Percentiles rank a stretch among this genome's conserved stretches.
phyloP scores from a whole-genome alignment of 2,113 vertebrate genomes.

The Uropsilus gracilis region DNA sequence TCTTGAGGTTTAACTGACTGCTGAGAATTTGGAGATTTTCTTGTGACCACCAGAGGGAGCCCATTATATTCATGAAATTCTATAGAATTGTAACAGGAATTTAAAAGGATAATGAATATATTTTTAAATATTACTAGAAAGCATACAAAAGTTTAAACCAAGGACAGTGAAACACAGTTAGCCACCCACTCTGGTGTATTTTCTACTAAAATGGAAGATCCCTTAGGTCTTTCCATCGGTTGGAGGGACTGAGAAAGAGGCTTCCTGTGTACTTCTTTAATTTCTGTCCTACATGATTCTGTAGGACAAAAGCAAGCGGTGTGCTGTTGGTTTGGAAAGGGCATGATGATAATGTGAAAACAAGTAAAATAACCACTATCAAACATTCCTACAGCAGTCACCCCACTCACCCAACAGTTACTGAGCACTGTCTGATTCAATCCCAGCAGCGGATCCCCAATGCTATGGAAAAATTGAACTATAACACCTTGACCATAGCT shows the following conservation, averaged over 20 bases:
- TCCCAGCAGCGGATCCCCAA: not conserved
- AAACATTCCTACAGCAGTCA: not conserved
- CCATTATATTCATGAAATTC: conserved; percentile 78
- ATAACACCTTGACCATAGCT: not conserved
- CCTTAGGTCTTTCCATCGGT: not conserved
- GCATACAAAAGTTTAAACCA: not conserved
- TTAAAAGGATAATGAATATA: not conserved
- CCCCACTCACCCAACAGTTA: not conserved
- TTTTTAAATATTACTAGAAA: not conserved
- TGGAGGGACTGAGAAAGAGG: no score
- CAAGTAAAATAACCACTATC: not conserved
- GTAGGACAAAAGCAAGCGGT: not conserved
- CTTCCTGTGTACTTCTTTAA: no score
- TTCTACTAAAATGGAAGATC: not conserved
- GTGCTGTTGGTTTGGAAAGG: not conserved
- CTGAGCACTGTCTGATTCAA: not conserved
- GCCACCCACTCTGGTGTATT: not conserved
- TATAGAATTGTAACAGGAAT: not conserved
- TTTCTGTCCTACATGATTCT: no score
- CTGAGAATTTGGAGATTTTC: conserved; percentile 30
- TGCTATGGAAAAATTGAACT: not conserved
- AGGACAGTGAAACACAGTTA: not conserved
- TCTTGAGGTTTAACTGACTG: not conserved
- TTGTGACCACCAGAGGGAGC: conserved; percentile 87
- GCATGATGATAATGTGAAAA: not conserved